Base-by-base conservation (phyloP, 1,140 invertebrate species). In the Melipona quadrifasciata region DNA sequence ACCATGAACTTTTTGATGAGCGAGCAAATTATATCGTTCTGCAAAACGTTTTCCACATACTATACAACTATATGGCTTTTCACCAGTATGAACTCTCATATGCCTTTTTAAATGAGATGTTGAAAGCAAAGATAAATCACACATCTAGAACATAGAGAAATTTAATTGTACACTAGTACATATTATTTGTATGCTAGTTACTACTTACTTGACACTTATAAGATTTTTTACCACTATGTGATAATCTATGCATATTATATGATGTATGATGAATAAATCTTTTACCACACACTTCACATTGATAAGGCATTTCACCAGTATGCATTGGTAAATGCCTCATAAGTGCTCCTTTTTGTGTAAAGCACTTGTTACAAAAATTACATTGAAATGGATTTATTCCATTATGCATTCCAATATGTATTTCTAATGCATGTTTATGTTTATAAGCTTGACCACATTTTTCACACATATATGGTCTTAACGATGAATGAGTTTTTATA, bases 361-460 rank as follows among this genome's bases (percentile, higher is more conserved):
- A 97, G 84, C 95, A 95, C 93, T 98, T 98, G n/a, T 96, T 96
- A 92, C 97, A 98, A 91, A 96, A 96, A 78, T 95, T 95, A 93
- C 97, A 98, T 77, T 96, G 95, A 94, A 97, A 97, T 67, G 96
- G 96, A 92, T 96, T 96, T 65, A 97, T 96, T 85, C 96, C 96
- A 90, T 96, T 96, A 88, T 97, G 96, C 93, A 97, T 95, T 16
- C 95, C 96, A 70, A 97, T 94, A 87, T 97, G 96, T 86, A 96
- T 95, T 86, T 96, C 95, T 83, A 96, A 95, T 19, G 96, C 96
- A 61, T 95, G 94, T 90, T 96, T 96, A 88, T 96, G 96, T 89
- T 96, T 96, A 92, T 96, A 96, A 67, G 95, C 95, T 72, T 96
- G 96, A 16, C 96, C 96, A 93, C 96, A 97, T 88, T 96, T 93